Evolutionary conservation across 2,113 vertebrate genomes (phyloP).

Genomic region (Sisor rabdophorus): DNA sequence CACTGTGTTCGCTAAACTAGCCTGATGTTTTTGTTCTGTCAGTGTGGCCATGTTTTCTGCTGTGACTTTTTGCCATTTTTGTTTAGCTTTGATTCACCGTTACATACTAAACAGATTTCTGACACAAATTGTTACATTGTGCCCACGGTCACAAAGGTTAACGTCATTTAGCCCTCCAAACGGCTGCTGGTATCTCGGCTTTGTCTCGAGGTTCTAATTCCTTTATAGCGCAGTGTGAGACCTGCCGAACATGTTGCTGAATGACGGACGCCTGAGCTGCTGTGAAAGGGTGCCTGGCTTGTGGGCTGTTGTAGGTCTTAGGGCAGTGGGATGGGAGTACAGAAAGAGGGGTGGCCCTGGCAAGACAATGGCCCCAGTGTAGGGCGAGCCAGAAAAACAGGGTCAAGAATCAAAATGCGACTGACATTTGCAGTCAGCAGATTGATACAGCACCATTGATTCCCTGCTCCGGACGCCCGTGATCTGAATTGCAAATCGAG

Average conservation of each 20-base stretch:
- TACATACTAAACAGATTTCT: conserved; percentile 67
- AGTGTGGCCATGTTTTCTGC: conserved; percentile 36
- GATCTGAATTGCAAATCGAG: conserved; percentile 80
- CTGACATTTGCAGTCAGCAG: conserved; percentile 78
- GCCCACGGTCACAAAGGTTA: conserved; percentile 72
- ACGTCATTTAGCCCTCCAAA: conserved; percentile 63
- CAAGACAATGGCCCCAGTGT: conserved; percentile 68
- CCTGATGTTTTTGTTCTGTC: neutral
- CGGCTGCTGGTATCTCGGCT: conserved; percentile 46
- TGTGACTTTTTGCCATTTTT: conserved; percentile 55
- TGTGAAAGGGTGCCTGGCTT: conserved; percentile 64
- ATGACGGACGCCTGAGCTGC: conserved; percentile 64
- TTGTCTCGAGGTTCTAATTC: conserved; percentile 54
- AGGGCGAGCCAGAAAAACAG: conserved; percentile 61
- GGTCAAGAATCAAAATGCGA: conserved; percentile 79
- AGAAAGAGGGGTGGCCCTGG: conserved; percentile 55
- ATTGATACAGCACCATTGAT: conserved; percentile 79
- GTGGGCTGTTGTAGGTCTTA: conserved; percentile 74
- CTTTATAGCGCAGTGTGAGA: conserved; percentile 64
- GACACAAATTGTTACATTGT: conserved; percentile 76
- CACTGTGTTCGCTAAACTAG: neutral
- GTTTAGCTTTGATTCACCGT: conserved; percentile 69
- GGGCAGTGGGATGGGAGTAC: conserved; percentile 50
- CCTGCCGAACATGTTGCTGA: conserved; percentile 73
- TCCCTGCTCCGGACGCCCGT: conserved; percentile 58